Evolutionary conservation across 2,113 vertebrate genomes (phyloP).

Genomic region (Erythrocebus patas): DNA sequence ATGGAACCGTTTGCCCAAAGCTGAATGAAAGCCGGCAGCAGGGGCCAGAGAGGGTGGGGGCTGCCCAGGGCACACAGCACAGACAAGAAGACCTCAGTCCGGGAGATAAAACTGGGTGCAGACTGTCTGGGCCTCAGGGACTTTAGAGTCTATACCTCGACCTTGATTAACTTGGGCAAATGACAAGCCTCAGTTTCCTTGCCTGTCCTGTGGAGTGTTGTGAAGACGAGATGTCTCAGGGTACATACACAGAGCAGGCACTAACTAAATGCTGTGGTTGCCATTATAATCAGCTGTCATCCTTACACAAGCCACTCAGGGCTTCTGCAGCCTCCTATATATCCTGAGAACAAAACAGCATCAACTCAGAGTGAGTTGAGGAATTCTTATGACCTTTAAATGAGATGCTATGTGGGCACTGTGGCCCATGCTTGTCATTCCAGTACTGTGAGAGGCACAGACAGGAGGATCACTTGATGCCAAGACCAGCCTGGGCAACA

Average conservation of each 20-base stretch:
- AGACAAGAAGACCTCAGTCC: fast-evolving
- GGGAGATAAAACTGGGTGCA: neutral
- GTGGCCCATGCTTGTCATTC: too few relatives aligned
- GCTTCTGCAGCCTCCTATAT: fast-evolving
- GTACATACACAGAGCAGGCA: fast-evolving
- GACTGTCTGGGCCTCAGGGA: fast-evolving
- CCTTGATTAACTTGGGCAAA: fast-evolving
- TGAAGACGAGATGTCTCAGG: fast-evolving
- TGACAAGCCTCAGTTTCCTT: neutral
- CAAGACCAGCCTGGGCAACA: too few relatives aligned
- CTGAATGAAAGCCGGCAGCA: fast-evolving
- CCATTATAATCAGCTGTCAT: fast-evolving
- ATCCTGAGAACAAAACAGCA: fast-evolving
- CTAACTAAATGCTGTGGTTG: fast-evolving
- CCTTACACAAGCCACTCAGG: too few relatives aligned
- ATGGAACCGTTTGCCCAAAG: neutral
- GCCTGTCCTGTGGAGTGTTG: fast-evolving
- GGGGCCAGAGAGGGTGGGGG: fast-evolving
- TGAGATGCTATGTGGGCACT: neutral
- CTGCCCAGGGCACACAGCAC: fast-evolving
- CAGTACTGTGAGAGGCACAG: too few relatives aligned
- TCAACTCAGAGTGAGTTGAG: neutral
- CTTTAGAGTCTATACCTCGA: fast-evolving
- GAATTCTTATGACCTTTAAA: fast-evolving
- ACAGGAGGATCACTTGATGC: too few relatives aligned